Evolutionary conservation across 2,888 invertebrate species (phyloP), one percentile per base, ranked within the genome.

Genomic region (Bimastos eiseni): DNA sequence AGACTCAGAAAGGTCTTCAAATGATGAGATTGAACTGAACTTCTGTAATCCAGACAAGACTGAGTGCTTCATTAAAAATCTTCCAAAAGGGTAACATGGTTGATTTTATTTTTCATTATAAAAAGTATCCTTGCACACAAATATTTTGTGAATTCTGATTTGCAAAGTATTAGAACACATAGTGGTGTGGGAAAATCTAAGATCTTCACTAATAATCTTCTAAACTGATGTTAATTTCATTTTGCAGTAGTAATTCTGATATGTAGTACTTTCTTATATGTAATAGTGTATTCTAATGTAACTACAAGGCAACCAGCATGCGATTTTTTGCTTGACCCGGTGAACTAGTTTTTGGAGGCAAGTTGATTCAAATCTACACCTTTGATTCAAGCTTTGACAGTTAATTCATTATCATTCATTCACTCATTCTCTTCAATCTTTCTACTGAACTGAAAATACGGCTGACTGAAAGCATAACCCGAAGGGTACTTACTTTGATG

Each of bases 31-130:
- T 49, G 91, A 91, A 86, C 21, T 33, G 83, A 37, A n/a, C 19
- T 91, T 89, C 83, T 91, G 91, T 38, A 30, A 84, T 49, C 89
- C 89, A 33, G n/a, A 89, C 4, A 86, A 89, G 34, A 17, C n/a
- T 33, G 36, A 84, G 36, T 84, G 84, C 36, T 84, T 34, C 33
- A 84, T 15, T 84, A 36, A 33, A 19, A 36, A 84, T 84, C 84
- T 3, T 55, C 55, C 24, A 24, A 55, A 24, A 55, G 55, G 55
- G 55, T 55, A 55, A 2, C 13, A 13, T 55, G 55, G 24, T 24
- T 30, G 13, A 55, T 30, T 55, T 30, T 55, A 55, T 55, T 55
- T 55, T 30, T 3, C 55, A 55, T 24, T 49, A 11, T 55, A 55
- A 44, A 19, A 44, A 44, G 44, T 44, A 44, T 44, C 17, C 17